A percentile compares a stretch with the other conserved stretches of the same genome.
Evolutionary conservation across 2,797 vertebrate species (phyloP).

Genomic region (Oryzias dopingdopingensis): DNA sequence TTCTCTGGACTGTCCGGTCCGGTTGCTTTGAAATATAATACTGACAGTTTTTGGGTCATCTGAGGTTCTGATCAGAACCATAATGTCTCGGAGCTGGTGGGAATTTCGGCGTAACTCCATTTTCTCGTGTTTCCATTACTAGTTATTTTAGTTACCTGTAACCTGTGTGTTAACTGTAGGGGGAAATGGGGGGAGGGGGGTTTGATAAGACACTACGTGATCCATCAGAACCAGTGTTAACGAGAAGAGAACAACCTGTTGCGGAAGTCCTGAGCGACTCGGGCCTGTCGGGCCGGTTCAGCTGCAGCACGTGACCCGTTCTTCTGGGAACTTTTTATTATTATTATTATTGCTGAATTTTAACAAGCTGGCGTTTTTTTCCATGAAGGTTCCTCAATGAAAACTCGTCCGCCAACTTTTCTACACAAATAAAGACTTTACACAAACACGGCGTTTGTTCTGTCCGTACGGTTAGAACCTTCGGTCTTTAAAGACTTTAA

Average conservation of each 20-base stretch:
- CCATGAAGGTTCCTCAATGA: too few species aligned
- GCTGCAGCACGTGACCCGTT: not conserved
- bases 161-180: not conserved
- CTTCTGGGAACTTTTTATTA: conserved; percentile 4
- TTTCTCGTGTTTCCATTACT: not conserved
- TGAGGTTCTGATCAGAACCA: too few species aligned
- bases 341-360: not conserved
- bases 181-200: not conserved
- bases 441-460: too few species aligned
- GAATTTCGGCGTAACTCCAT: not conserved
- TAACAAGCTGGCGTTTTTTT: too few species aligned
- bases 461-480: too few species aligned
- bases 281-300: too few species aligned
- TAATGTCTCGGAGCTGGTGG: too few species aligned
- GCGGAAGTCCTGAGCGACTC: too few species aligned
- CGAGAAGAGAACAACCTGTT: not conserved
- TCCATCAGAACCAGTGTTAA: not conserved
- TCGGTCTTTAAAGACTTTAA: too few species aligned
- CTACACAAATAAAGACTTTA: not conserved
- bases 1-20: too few species aligned
- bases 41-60: too few species aligned
- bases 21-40: too few species aligned
- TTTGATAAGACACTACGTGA: not conserved
- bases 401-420: not conserved
- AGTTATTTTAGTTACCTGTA: not conserved